A percentile compares a stretch with the other conserved stretches of the same genome.
These are phyloP conservation scores for Tetrao urogallus DNA, from an alignment of 2,113 vertebrate genomes.

Conservation along the genomic window DNA sequence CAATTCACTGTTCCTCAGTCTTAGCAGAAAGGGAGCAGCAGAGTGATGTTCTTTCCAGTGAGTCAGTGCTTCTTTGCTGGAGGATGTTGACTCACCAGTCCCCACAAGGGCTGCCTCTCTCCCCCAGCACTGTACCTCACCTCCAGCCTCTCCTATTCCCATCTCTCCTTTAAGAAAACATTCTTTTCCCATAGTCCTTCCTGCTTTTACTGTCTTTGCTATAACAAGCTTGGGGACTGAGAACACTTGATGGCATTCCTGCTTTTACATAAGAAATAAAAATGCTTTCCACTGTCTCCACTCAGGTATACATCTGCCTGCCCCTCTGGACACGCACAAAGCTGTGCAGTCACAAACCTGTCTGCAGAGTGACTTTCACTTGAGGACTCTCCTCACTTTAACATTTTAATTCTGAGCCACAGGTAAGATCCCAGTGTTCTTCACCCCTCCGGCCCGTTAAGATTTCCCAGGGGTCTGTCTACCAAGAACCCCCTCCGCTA, in stretches of 20 bases:
- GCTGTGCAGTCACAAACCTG: not conserved
- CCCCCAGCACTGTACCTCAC: constrained; percentile 24
- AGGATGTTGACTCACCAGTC: constrained; percentile 57
- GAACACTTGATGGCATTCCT: not conserved
- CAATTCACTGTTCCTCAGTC: constrained; percentile 1
- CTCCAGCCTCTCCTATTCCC: constrained; percentile 56
- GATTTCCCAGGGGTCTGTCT: constrained; percentile 39
- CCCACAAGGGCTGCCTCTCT: constrained; percentile 36
- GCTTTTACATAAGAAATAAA: not conserved
- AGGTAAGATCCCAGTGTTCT: not conserved
- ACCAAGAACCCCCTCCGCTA: not conserved
- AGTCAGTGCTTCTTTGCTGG: constrained; percentile 61
- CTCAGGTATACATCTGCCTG: not conserved
- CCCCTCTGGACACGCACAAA: accelerated
- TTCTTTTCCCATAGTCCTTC: not conserved
- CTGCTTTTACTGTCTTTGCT: not conserved
- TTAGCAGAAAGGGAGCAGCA: constrained; percentile 50
- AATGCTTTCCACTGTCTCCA: not conserved
- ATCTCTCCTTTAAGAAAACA: constrained; percentile 27
- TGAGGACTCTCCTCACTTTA: not conserved
- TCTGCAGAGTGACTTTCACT: not conserved
- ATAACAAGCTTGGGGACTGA: not conserved
- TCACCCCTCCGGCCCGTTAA: accelerated
- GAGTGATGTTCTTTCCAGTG: constrained; percentile 28
- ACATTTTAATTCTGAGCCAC: not conserved